Evolutionary conservation across 64 coral and sea anemone genomes (phyloP), one percentile per base, ranked within the genome.

Genomic region (Pachyseris speciosa): DNA sequence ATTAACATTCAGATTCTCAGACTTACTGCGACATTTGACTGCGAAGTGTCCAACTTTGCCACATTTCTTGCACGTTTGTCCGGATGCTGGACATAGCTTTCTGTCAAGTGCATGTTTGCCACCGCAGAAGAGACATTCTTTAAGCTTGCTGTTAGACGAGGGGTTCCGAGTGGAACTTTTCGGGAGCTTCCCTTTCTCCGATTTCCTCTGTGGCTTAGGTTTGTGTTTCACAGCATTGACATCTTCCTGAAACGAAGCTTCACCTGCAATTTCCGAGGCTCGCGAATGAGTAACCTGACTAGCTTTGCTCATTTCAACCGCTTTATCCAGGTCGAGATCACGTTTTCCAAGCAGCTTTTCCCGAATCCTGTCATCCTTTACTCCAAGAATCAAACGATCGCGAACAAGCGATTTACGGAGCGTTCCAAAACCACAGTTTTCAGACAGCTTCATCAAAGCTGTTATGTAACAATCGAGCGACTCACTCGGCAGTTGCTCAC

Each of bases 271-370:
- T 9, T 63, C 22, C 24, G 24, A 6, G 26, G 67, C 84, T 87
- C 66, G 84, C 84, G 84, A 87, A 37, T 87, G 84, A 87, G 84
- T 87, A 72, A 87, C 84, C 55, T 87, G 84, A 72, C 67, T 87
- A 72, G 65, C 72, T 27, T 74, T 87, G 85, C 58, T 74, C 38
- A 58, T 87, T 74, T 84, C 78, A 26, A 92, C 41, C 11, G 53
- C 67, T 76, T 78, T 78, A 61, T 93, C 53, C 22, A 80, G 63
- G 60, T 87, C 63, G 13, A 93, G 91, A 20, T 68, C 70, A 58
- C 73, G 37, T 48, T 86, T 80, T 80, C 73, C 69, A 31, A 93
- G 74, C 37, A 87, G 72, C 71, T 28, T 92, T 85, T 92, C 49
- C 28, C 90, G 49, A 75, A 81, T 67, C 61, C 78, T 71, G 68